These are phyloP conservation scores for Steatornis caripensis DNA, from an alignment of 2,113 vertebrate genomes.

Conservation along the genomic window DNA sequence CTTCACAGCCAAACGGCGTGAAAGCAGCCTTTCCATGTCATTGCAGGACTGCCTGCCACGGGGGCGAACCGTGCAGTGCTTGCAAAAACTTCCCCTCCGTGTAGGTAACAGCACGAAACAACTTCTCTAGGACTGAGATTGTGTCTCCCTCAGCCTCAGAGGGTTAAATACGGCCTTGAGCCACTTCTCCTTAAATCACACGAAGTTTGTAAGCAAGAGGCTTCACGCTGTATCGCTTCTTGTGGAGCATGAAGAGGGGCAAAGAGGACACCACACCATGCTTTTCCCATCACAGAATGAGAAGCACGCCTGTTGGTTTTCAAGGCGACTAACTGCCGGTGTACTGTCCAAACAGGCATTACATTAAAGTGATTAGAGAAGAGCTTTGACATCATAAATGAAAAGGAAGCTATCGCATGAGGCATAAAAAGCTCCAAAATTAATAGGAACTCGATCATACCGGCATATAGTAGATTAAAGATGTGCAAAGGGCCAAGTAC, in stretches of 20 bases:
- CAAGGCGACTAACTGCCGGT: background rate
- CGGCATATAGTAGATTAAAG: background rate
- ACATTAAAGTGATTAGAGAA: background rate
- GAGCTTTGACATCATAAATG: background rate
- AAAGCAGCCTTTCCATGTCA: background rate
- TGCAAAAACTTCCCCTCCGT: rapidly evolving
- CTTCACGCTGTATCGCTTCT: background rate
- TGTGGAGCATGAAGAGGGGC: background rate
- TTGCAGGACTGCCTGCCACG: background rate
- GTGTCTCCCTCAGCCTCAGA: background rate
- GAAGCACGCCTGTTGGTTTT: background rate
- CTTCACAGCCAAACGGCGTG: background rate
- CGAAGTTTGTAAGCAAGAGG: background rate
- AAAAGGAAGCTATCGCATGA: background rate
- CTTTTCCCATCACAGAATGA: background rate
- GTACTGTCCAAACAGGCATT: background rate
- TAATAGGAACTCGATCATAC: background rate
- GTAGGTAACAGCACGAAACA: background rate
- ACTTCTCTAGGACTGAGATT: background rate
- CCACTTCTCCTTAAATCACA: background rate
- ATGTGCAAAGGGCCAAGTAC: background rate
- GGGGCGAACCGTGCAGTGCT: background rate
- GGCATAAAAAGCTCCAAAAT: background rate
- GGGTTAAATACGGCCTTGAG: background rate
- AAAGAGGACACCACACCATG: background rate